These are phyloP conservation scores for Lordiphosa collinella DNA, from an alignment of 1,140 invertebrate species.

Conservation along the genomic window DNA sequence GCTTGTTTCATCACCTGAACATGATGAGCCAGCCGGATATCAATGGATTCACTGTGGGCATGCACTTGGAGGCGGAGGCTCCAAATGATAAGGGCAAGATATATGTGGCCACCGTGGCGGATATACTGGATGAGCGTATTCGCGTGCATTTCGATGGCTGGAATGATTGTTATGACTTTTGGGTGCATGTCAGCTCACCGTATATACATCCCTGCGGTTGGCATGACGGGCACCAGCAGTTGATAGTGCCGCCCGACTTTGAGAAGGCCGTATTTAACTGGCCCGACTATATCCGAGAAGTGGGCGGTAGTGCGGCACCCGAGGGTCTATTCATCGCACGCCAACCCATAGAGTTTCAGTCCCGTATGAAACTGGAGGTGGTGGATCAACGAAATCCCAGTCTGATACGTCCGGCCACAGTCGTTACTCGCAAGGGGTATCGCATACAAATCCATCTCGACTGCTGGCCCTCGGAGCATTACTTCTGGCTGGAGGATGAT, in stretches of 20 bases:
- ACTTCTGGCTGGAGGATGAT: slow-evolving; percentile 95
- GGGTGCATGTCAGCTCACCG: slow-evolving; percentile 93
- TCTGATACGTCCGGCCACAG: slow-evolving; percentile 92
- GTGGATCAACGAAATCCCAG: slow-evolving; percentile 89
- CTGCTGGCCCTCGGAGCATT: slow-evolving; percentile 92
- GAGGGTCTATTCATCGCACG: slow-evolving; percentile 90
- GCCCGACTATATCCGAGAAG: slow-evolving; percentile 88
- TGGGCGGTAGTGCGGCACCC: slow-evolving; percentile 89
- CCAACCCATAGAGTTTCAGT: slow-evolving; percentile 89
- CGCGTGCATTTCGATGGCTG: slow-evolving; percentile 97
- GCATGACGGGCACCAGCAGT: slow-evolving; percentile 90
- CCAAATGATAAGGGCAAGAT: slow-evolving; percentile 91
- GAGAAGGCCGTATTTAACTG: slow-evolving; percentile 87
- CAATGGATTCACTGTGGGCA: slow-evolving; percentile 83
- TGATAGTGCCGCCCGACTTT: slow-evolving; percentile 90
- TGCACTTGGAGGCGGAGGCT: slow-evolving; percentile 98
- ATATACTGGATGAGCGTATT: slow-evolving; percentile 91
- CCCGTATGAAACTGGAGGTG: slow-evolving; percentile 93
- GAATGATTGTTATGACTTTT: slow-evolving; percentile 96
- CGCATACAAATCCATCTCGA: slow-evolving; percentile 93
- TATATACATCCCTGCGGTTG: slow-evolving; percentile 97
- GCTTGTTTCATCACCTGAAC: slow-evolving; percentile 85
- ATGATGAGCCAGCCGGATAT: slow-evolving; percentile 31
- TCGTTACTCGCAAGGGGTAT: slow-evolving; percentile 88
- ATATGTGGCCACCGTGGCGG: slow-evolving; percentile 93